Evolutionary conservation across 2,888 invertebrate species (phyloP), one percentile per base, ranked within the genome.

Genomic region (Charanyca ferruginea): DNA sequence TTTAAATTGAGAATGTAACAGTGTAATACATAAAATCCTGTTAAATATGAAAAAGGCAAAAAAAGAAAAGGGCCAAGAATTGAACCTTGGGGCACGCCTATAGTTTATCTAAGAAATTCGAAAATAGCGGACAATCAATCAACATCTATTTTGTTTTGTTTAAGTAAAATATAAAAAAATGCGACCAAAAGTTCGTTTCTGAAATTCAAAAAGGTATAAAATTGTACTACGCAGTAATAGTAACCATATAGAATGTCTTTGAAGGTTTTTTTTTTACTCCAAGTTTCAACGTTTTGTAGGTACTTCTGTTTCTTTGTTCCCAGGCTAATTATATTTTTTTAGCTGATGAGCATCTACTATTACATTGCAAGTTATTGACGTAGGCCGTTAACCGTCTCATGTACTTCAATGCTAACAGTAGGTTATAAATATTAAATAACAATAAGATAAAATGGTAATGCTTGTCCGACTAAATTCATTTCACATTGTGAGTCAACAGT

Each of bases 401-500:
- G 42, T 44, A 77, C 60, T 54, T 47, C 52, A 41, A 54, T 77
- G 44, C 55, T 41, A 48, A 41, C 52, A 32, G 51, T 59, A 54
- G 47, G 52, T 48, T 32, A 49, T 25, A 52, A 68, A 82, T 80
- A 81, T 81, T 83, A 73, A 78, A 83, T 81, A 45, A 77, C 81
- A 77, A 55, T 73, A 62, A 77, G 81, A 83, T 81, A 80, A 83
- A 81, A 83, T 53, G 65, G 35, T 55, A 71, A 55, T 71, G 81
- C 82, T 68, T 54, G 59, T 58, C 53, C 71, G 54, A 78, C 84
- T 69, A 69, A 78, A 84, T 82, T 81, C 72, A 79, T 80, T 83
- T 84, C 85, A 76, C 80, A 80, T 76, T 73, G 66, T 76, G 78
- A 78, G 79, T 86, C 85, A 84, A 82, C 87, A 82, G 35, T 70